phyloP scores from a whole-genome alignment of 2,113 vertebrate species.

The Rhinoderma darwinii region DNA sequence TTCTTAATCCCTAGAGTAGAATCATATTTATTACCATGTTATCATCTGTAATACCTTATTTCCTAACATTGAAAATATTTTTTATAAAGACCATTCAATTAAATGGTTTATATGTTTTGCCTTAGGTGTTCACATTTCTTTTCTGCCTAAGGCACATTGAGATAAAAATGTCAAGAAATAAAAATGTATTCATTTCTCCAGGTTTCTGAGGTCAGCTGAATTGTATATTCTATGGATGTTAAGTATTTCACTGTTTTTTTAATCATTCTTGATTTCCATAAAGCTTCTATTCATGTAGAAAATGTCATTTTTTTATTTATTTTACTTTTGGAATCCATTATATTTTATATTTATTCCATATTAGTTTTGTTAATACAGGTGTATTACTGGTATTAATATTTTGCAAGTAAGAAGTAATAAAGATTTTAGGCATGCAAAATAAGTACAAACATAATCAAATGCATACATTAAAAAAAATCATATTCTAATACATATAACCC shows the following conservation, averaged over 20 bases:
- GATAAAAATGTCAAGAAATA: background rate
- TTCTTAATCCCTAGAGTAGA: constrained; percentile 31
- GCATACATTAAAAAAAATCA: too few species aligned
- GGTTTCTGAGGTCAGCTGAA: background rate
- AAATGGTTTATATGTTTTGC: constrained; percentile 8
- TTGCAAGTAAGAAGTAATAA: background rate
- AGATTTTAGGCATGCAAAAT: background rate
- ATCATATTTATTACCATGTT: constrained; percentile 30
- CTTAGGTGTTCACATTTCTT: constrained; percentile 4
- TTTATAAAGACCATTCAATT: constrained; percentile 19
- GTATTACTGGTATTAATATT: background rate
- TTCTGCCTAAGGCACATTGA: background rate
- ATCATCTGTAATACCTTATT: constrained; percentile 20
- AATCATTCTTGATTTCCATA: background rate
- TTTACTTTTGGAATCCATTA: background rate
- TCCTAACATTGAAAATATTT: constrained; percentile 26
- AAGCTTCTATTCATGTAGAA: background rate
- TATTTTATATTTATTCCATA: background rate
- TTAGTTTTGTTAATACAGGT: background rate
- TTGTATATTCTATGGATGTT: background rate
- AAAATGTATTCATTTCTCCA: background rate
- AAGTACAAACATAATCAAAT: background rate
- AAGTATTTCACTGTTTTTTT: background rate
- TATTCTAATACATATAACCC: too few species aligned
- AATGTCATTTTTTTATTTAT: background rate